Conservation (phyloP, 2,113 vertebrate genomes). For the Archilochus colubris region DNA sequence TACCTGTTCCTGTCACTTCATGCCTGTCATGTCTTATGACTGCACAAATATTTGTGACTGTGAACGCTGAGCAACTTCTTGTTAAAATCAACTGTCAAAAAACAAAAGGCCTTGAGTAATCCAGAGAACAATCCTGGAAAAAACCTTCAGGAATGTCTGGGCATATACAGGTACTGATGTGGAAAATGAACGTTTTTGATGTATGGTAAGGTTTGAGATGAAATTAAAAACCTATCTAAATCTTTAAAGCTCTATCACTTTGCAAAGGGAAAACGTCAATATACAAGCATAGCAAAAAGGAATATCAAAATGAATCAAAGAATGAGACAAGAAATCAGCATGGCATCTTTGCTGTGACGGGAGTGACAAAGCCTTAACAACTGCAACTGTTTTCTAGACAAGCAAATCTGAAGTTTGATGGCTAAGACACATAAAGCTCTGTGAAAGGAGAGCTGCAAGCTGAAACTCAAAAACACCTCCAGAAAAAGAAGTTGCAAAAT, state of each 20-base stretch:
- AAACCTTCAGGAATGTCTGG: neutral
- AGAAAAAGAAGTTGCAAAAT: neutral
- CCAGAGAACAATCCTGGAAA: neutral
- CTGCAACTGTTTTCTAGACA: neutral
- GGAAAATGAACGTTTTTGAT: neutral
- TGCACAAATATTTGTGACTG: neutral
- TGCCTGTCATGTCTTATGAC: accelerated
- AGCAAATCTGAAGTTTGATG: neutral
- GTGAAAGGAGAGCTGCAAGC: neutral
- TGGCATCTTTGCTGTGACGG: neutral
- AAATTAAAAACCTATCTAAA: neutral
- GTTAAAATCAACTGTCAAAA: neutral
- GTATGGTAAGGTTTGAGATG: neutral
- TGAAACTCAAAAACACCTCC: neutral
- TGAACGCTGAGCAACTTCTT: neutral
- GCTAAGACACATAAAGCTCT: neutral
- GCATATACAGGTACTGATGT: neutral
- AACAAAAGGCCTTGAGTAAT: neutral
- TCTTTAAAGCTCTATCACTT: neutral
- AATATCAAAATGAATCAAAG: neutral
- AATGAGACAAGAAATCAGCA: neutral
- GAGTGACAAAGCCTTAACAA: neutral
- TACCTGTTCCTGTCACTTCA: neutral
- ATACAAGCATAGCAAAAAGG: neutral
- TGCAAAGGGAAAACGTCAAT: neutral